Percentiles rank a stretch among this genome's conserved stretches.
Evolutionary conservation across 2,113 vertebrate genomes (phyloP).

Genomic region (Chaetops frenatus): DNA sequence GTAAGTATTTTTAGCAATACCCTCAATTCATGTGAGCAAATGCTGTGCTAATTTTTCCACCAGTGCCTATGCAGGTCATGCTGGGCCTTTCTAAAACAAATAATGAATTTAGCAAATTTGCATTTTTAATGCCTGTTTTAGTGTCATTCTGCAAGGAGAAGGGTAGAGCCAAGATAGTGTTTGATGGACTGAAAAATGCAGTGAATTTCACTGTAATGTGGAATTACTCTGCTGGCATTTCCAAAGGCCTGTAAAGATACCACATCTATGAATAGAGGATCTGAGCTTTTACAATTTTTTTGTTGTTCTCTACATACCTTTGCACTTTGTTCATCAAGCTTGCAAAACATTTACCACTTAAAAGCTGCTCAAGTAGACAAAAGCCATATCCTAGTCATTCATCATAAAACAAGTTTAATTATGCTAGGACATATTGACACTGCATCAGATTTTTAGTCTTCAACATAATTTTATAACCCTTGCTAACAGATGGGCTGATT

Average conservation of each 20-base stretch:
- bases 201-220: background rate
- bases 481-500: constrained; percentile 59
- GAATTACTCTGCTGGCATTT: background rate
- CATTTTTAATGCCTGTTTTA: background rate
- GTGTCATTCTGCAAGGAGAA: background rate
- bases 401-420: constrained; percentile 35
- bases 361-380: background rate
- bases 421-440: constrained; percentile 32
- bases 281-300: background rate
- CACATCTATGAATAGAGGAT: background rate
- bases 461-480: constrained; percentile 28
- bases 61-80: background rate
- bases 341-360: background rate
- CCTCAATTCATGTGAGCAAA: background rate
- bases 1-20: background rate
- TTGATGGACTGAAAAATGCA: background rate
- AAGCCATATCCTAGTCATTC: constrained; percentile 1
- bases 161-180: background rate
- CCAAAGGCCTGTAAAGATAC: background rate
- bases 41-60: background rate
- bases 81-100: background rate
- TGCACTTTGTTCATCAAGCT: background rate
- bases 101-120: background rate
- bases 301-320: background rate
- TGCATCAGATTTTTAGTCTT: constrained; percentile 42